These are phyloP conservation scores for Pseudolycoriella hygida DNA, from an alignment of 2,888 invertebrate species.

Conservation along the genomic window DNA sequence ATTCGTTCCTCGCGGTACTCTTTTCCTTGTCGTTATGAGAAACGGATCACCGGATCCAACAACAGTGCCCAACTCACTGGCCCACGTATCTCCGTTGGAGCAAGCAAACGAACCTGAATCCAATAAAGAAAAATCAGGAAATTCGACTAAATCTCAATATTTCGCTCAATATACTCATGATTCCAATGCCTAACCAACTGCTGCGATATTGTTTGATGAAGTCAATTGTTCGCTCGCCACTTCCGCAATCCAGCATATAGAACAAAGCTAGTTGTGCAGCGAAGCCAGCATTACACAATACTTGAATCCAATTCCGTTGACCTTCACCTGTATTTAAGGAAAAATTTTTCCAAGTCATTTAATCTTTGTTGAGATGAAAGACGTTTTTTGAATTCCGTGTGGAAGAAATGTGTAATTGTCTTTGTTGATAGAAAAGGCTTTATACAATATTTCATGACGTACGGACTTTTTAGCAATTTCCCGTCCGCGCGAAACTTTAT, in stretches of 20 bases:
- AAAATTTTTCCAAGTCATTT: no score
- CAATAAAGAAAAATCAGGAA: not conserved
- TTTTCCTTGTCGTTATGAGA: slow-evolving; percentile 52
- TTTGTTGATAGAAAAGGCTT: not conserved
- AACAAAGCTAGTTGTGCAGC: slow-evolving; percentile 59
- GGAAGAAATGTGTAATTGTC: slow-evolving; percentile 3
- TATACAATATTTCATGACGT: no score
- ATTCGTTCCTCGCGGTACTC: slow-evolving; percentile 75
- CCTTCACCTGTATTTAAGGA: slow-evolving; percentile 38
- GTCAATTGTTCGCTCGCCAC: slow-evolving; percentile 60
- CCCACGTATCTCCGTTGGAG: slow-evolving; percentile 65
- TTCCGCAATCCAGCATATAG: slow-evolving; percentile 63
- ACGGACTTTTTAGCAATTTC: no score
- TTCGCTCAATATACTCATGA: slow-evolving; percentile 42
- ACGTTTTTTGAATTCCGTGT: no score
- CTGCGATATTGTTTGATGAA: slow-evolving; percentile 56
- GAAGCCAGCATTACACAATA: slow-evolving; percentile 77
- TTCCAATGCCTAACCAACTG: slow-evolving; percentile 66
- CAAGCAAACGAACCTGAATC: slow-evolving; percentile 1
- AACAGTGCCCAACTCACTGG: slow-evolving; percentile 73
- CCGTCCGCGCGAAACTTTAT: no score
- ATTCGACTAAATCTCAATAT: slow-evolving; percentile 5
- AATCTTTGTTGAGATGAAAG: no score
- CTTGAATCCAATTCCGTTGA: slow-evolving; percentile 78
- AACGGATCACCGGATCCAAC: slow-evolving; percentile 47